A percentile compares a stretch with the other conserved stretches of the same genome.
Evolutionary conservation across 2,888 invertebrate species (phyloP).

Genomic region (Dynastes grantii): DNA sequence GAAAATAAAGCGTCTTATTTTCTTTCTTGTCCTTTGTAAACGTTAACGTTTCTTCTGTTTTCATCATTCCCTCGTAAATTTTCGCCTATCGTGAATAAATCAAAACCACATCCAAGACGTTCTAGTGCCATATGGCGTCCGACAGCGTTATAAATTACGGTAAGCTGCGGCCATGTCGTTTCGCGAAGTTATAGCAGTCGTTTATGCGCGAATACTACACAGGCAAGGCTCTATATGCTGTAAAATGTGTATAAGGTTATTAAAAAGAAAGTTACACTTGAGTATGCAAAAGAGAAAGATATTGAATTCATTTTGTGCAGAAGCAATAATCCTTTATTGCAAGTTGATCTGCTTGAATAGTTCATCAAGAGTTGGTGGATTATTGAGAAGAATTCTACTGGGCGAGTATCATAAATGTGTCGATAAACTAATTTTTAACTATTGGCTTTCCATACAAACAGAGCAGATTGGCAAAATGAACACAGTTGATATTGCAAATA

Average conservation of each 20-base stretch:
- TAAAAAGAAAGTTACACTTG: too few relatives aligned
- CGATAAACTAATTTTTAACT: too few relatives aligned
- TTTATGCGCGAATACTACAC: not conserved
- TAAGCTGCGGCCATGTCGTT: not conserved
- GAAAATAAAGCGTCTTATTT: not conserved
- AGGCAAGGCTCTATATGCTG: too few relatives aligned
- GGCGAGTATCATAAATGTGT: too few relatives aligned
- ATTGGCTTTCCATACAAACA: too few relatives aligned
- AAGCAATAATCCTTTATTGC: too few relatives aligned
- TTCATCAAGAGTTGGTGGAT: too few relatives aligned
- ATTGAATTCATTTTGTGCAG: too few relatives aligned
- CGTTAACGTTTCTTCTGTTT: conserved; percentile 7
- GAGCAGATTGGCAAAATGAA: not conserved
- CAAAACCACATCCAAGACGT: conserved; percentile 25
- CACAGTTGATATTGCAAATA: not conserved
- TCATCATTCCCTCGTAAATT: conserved; percentile 22
- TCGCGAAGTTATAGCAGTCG: not conserved
- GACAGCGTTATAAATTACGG: conserved; percentile 15
- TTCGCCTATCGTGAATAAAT: conserved; percentile 21
- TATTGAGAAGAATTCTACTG: too few relatives aligned
- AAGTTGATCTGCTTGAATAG: too few relatives aligned
- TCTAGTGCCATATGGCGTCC: conserved; percentile 25
- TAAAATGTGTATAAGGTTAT: too few relatives aligned
- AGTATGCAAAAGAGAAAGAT: too few relatives aligned
- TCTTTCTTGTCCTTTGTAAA: not conserved